These are phyloP conservation scores for Lymantria monacha DNA, from an alignment of 2,888 invertebrate genomes.

Conservation along the genomic window DNA sequence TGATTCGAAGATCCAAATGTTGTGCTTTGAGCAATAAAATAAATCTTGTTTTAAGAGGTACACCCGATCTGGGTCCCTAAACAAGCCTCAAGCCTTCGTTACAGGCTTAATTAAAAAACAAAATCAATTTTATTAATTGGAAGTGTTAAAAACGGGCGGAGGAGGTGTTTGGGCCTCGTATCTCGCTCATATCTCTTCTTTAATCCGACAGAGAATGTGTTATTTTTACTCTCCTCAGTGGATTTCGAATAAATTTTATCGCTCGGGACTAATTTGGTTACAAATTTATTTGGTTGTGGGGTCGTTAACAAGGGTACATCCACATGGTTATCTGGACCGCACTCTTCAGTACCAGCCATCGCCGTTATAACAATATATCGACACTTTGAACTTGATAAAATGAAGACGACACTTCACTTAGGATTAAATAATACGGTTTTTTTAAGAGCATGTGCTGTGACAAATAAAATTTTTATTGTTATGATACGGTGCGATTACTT, in stretches of 20 bases:
- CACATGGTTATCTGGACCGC: conserved; percentile 73
- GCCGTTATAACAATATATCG: conserved; percentile 80
- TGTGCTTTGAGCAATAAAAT: conserved; percentile 78
- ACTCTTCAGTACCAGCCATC: conserved; percentile 73
- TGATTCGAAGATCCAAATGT: conserved; percentile 54
- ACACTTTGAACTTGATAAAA: conserved; percentile 76
- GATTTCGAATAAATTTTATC: conserved; percentile 82
- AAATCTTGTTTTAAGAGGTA: conserved; percentile 76
- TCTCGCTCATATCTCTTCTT: conserved; percentile 79
- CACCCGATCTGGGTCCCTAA: conserved; percentile 69
- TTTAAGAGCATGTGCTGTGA: conserved; percentile 58
- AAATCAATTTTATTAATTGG: conserved; percentile 83
- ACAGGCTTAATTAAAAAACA: conserved; percentile 80
- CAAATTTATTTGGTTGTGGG: conserved; percentile 81
- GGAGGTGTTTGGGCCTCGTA: conserved; percentile 69
- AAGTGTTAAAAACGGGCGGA: conserved; percentile 82
- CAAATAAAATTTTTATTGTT: conserved; percentile 70
- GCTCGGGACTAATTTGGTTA: conserved; percentile 81
- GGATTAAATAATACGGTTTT: conserved; percentile 77
- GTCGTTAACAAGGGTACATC: conserved; percentile 81
- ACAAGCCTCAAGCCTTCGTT: conserved; percentile 72
- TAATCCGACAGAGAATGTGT: conserved; percentile 81
- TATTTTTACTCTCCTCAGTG: conserved; percentile 80
- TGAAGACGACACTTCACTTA: conserved; percentile 77
- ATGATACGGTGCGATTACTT: conserved; percentile 56